Percentiles rank a stretch among this genome's conserved stretches.
phyloP scores from a whole-genome alignment of 2,797 vertebrate genomes.

The Rhyacichthys aspro region DNA sequence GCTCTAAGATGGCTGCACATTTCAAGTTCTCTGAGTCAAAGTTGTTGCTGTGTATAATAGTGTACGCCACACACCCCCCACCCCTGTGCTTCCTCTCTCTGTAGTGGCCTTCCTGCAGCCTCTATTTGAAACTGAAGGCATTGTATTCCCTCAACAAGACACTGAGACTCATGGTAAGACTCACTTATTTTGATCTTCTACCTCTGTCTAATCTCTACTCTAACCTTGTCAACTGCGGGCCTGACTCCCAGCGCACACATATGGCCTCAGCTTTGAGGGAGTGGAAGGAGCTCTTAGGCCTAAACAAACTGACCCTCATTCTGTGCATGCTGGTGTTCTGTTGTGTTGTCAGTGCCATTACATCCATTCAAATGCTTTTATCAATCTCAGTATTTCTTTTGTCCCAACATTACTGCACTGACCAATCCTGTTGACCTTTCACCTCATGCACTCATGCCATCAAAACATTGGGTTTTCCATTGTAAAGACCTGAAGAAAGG shows the following conservation, averaged over 20 bases:
- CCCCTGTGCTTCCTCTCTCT: conserved; percentile 81
- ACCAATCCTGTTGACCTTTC: conserved; percentile 58
- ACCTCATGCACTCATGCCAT: conserved; percentile 68
- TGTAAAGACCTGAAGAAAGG: too few relatives aligned
- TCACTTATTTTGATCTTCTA: conserved; percentile 75
- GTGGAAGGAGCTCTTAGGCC: conserved; percentile 34
- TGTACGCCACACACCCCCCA: conserved; percentile 69
- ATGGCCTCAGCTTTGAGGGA: conserved; percentile 18
- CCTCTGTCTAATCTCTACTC: conserved; percentile 48
- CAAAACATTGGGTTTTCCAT: conserved; percentile 31
- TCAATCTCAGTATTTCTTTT: conserved; percentile 66
- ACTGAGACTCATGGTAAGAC: conserved; percentile 81
- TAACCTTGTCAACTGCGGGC: too few relatives aligned
- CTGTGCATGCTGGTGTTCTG: conserved; percentile 64
- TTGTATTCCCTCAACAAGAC: conserved; percentile 81
- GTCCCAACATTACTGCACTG: conserved; percentile 48
- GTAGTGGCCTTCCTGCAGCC: conserved; percentile 82
- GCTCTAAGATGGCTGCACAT: conserved; percentile 33
- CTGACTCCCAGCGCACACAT: too few relatives aligned
- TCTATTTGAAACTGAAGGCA: conserved; percentile 81
- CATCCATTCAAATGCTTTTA: conserved; percentile 76
- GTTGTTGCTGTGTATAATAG: conserved; percentile 71
- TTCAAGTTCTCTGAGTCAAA: conserved; percentile 44
- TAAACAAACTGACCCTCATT: conserved; percentile 52
- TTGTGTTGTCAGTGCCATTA: conserved; percentile 64